Conservation (phyloP, 2,113 vertebrate genomes). For the Pseudois nayaur region DNA sequence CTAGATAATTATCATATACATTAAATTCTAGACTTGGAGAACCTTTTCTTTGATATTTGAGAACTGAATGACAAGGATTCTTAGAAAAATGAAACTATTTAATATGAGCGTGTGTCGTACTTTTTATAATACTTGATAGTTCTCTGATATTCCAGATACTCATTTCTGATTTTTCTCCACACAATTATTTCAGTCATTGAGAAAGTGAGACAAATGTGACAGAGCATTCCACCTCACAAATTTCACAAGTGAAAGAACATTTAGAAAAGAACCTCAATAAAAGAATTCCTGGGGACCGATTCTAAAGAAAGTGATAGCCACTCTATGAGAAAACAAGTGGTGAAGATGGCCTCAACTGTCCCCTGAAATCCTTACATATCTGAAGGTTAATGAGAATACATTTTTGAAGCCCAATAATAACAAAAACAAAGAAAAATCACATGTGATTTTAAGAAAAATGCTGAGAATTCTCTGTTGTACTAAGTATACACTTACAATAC, state of each 20-base stretch:
- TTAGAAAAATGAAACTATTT: background rate
- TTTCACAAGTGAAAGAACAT: background rate
- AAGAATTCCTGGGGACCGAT: background rate
- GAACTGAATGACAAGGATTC: background rate
- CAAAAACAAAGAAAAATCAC: background rate
- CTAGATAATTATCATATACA: background rate
- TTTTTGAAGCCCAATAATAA: background rate
- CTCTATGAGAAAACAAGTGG: background rate
- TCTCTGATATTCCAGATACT: background rate
- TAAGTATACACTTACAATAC: background rate
- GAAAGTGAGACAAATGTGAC: background rate
- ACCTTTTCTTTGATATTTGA: background rate
- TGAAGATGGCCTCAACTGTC: background rate
- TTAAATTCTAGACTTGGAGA: background rate
- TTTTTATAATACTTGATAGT: background rate
- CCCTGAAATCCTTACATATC: background rate
- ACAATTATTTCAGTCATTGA: background rate
- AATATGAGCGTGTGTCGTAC: background rate
- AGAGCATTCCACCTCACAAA: background rate
- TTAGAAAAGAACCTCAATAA: background rate
- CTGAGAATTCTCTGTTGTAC: background rate
- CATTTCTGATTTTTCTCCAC: background rate
- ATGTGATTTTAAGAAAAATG: background rate
- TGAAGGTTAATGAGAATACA: background rate
- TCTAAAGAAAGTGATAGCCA: background rate